Conservation (phyloP, 2,888 invertebrate genomes). For the Frankliniella fusca region DNA sequence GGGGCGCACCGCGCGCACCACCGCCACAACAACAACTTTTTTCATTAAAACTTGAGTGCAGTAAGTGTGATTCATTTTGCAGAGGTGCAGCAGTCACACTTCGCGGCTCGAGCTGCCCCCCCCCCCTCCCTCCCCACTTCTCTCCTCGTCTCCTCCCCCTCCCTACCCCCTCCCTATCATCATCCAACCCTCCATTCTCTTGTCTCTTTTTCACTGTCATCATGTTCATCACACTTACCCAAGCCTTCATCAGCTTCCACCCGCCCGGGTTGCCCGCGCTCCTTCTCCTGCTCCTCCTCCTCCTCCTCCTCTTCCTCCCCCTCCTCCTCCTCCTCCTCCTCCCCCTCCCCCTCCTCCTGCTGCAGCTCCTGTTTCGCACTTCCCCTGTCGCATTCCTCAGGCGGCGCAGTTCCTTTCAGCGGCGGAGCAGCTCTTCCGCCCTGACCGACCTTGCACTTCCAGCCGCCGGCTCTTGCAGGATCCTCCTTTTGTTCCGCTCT, state of each 20-base stretch:
- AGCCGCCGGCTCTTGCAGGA: too few species aligned
- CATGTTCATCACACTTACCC: background rate
- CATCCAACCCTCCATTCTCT: background rate
- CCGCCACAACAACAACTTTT: slow-evolving; percentile 4
- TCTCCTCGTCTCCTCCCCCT: background rate
- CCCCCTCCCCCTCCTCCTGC: background rate
- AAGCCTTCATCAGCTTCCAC: too few species aligned
- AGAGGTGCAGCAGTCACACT: background rate
- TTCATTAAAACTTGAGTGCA: slow-evolving; percentile 17
- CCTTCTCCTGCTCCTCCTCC: background rate
- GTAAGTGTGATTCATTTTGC: slow-evolving; percentile 9
- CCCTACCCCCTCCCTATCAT: background rate
- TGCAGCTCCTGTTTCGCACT: background rate
- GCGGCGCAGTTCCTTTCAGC: too few species aligned
- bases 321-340: background rate
- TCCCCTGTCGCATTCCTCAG: too few species aligned
- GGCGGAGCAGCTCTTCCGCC: too few species aligned
- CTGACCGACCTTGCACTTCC: too few species aligned
- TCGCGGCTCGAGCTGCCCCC: background rate
- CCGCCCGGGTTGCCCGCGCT: too few species aligned
- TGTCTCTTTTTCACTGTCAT: background rate
- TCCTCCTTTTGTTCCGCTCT: too few species aligned
- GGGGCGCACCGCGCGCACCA: background rate
- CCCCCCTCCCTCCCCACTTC: background rate
- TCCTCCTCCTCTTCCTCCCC: background rate